Percentiles rank a stretch among this genome's conserved stretches.
Conservation (phyloP, 2,797 vertebrate species). For the Poecilia gillii region DNA sequence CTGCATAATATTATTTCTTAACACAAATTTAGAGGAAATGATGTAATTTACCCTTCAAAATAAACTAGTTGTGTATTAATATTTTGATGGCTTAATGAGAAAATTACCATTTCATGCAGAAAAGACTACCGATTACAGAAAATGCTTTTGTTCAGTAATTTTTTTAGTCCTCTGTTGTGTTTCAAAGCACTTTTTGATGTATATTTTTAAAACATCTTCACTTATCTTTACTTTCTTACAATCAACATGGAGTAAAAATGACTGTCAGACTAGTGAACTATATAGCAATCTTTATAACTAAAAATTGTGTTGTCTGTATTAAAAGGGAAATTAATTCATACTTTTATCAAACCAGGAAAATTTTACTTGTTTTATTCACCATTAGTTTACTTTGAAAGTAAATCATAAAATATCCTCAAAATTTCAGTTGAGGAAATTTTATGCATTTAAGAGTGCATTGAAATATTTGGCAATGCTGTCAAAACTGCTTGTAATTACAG, state of each 20-base stretch:
- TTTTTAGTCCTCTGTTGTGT: not conserved
- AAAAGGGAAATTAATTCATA: not conserved
- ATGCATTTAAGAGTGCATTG: not conserved
- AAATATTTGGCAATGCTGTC: not conserved
- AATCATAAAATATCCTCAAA: not conserved
- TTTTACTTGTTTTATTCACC: not conserved
- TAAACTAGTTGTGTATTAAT: not conserved
- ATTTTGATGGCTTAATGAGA: not conserved
- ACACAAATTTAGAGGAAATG: slow-evolving; percentile 11
- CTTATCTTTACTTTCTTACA: not conserved
- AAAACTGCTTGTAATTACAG: not conserved
- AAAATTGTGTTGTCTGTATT: not conserved
- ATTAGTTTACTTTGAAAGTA: not conserved
- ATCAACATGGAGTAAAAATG: not conserved
- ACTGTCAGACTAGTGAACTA: not conserved
- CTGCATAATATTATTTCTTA: not conserved
- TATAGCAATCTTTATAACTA: not conserved
- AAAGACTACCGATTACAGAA: not conserved
- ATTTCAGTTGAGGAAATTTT: not conserved
- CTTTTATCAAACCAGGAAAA: not conserved
- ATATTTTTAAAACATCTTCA: not conserved
- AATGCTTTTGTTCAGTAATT: not conserved
- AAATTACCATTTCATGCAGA: not conserved
- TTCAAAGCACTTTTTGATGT: not conserved
- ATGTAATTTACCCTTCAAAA: slow-evolving; percentile 19